phyloP scores from a whole-genome alignment of 1,140 invertebrate genomes.

The Cotesia glomerata region DNA sequence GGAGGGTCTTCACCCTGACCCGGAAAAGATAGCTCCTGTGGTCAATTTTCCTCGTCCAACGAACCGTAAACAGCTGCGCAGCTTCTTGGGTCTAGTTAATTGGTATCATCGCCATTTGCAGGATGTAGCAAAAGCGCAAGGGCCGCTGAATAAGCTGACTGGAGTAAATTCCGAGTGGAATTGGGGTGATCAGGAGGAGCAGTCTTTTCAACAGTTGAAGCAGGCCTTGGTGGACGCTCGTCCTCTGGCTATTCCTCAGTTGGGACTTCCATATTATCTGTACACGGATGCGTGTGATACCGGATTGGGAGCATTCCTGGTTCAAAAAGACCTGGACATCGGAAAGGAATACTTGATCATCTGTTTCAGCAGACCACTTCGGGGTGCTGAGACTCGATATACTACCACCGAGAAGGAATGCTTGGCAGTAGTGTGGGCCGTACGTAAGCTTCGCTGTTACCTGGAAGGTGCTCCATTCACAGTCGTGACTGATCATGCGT shows the following conservation, averaged over 20 bases:
- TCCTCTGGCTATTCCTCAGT: not conserved
- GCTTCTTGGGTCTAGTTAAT: constrained; percentile 5
- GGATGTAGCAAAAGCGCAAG: constrained; percentile 7
- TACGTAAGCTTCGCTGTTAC: not conserved
- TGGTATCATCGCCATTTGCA: constrained; percentile 16
- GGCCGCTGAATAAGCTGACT: constrained; percentile 24
- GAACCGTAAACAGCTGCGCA: constrained; percentile 2
- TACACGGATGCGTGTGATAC: no score
- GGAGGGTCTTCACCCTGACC: not conserved
- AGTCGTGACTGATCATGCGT: not conserved
- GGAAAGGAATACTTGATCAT: not conserved
- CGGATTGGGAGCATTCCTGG: no score
- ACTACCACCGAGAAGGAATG: not conserved
- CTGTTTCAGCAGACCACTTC: constrained; percentile 3
- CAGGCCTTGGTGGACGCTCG: constrained; percentile 3
- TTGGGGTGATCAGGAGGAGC: constrained; percentile 18
- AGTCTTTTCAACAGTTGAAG: constrained; percentile 18
- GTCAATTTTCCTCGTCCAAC: not conserved
- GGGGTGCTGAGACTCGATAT: no score
- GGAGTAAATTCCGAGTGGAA: constrained; percentile 21
- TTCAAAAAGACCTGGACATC: not conserved
- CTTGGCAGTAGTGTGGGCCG: not conserved
- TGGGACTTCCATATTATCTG: constrained; percentile 5
- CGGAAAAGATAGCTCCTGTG: not conserved
- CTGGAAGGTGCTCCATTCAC: not conserved